Conservation (phyloP, 2,797 vertebrate species). For the Scleropages formosus region DNA sequence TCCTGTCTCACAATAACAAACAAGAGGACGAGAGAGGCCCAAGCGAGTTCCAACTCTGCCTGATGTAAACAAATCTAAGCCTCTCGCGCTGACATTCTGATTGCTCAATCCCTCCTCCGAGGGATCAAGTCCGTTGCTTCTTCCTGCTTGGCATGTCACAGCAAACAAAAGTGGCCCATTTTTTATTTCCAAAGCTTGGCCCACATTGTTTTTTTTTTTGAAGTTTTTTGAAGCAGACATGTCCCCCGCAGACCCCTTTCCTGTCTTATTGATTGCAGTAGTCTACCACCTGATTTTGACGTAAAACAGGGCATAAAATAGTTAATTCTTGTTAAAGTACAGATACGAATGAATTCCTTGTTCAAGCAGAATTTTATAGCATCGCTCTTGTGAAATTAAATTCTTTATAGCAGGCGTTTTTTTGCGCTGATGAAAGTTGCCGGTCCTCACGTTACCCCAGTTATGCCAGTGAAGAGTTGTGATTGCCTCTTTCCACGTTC, state of each 20-base stretch:
- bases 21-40: not conserved
- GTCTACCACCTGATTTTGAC: not conserved
- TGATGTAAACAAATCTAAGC: slow-evolving; percentile 22
- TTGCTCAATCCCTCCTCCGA: not conserved
- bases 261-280: slow-evolving; percentile 15
- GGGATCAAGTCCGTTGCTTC: not conserved
- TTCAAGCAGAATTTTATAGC: not conserved
- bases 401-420: not conserved
- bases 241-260: not conserved
- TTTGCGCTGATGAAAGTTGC: not conserved
- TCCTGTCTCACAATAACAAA: slow-evolving; percentile 20
- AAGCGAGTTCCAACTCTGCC: slow-evolving; percentile 1
- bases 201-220: not conserved
- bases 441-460: no score
- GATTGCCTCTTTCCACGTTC: no score
- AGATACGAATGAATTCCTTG: not conserved
- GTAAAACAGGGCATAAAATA: not conserved
- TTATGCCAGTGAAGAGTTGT: no score
- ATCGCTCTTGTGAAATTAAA: not conserved
- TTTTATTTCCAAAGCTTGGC: not conserved
- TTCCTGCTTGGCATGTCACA: slow-evolving; percentile 13
- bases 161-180: slow-evolving; percentile 14
- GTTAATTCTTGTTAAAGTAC: not conserved
- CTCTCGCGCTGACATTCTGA: slow-evolving; percentile 14
- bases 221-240: not conserved